These are phyloP conservation scores for Sesamia nonagrioides DNA, from an alignment of 1,140 invertebrate species.

Conservation along the genomic window DNA sequence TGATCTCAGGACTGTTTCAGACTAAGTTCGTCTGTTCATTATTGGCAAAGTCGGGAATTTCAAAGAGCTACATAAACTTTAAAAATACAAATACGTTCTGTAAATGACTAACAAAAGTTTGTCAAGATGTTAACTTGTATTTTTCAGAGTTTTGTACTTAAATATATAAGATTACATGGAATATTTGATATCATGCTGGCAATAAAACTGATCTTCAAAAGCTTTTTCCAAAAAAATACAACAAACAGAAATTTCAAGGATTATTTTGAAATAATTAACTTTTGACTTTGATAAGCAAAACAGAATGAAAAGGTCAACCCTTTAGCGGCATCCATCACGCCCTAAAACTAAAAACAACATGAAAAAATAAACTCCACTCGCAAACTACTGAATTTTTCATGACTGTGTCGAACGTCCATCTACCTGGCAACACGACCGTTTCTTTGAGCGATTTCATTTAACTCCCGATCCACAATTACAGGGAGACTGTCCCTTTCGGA, in stretches of 20 bases:
- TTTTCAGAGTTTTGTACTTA: too few relatives aligned
- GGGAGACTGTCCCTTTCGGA: constrained; percentile 63
- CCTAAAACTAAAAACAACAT: constrained; percentile 22
- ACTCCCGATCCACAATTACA: constrained; percentile 72
- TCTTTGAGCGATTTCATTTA: constrained; percentile 69
- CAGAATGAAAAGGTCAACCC: constrained; percentile 13
- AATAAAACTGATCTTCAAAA: neutral
- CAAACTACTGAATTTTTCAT: constrained; percentile 51
- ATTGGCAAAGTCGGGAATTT: neutral
- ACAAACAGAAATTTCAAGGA: constrained; percentile 5
- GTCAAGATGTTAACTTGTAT: too few relatives aligned
- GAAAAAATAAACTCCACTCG: constrained; percentile 44
- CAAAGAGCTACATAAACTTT: neutral
- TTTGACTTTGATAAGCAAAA: constrained; percentile 28
- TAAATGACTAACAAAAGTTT: too few relatives aligned
- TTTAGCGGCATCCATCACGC: neutral
- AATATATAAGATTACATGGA: too few relatives aligned
- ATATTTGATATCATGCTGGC: too few relatives aligned
- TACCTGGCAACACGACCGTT: constrained; percentile 54
- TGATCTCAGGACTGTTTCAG: neutral
- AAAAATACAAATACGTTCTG: too few relatives aligned
- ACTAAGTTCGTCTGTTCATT: neutral
- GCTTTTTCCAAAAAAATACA: neutral
- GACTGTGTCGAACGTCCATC: constrained; percentile 12
- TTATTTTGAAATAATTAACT: neutral